Base-by-base conservation (phyloP, 2,888 invertebrate genomes). In the Leucophenga montana region DNA sequence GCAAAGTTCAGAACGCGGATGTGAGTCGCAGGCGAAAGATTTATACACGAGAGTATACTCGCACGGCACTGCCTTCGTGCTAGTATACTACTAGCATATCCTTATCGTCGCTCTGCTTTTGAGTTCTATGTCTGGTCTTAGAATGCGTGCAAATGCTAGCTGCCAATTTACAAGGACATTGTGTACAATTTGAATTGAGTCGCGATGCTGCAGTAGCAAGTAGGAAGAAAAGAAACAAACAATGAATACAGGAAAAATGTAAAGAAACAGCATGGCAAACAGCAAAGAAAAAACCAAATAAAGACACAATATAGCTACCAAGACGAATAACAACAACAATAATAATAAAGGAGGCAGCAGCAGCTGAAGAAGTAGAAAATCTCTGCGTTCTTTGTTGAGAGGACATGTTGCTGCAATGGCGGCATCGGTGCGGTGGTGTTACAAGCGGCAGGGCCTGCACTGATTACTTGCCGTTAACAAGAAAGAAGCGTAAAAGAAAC, bases 381-480 rank as follows among this genome's bases (percentile, higher is more conserved):
- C 56, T 56, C 64, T 18, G 50, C 65, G 62, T 56, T 59, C 22
- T 27, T 44, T 70, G 39, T 31, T 33, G 54, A 59, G 33, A 71
- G 54, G 68, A 68, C 66, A 66, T 31, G 61, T 48, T 57, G 27
- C 46, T 5, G 18, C 31, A 27, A 54, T 56, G 44, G 53, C 16
- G 16, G 46, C 48, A 11, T 33, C 33, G n/a, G 48, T 39, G 70
- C 31, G 54, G 22, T 59, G 22, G 5, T 27, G 59, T 59, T 16
- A 9, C 59, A 18, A 18, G 4, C 20, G 18, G 16, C 14, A 27
- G 22, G 69, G 44, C 44, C 50, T 54, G 54, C 54, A 65, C 65
- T 72, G 72, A 72, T 72, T 71, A 70, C 68, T 68, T 64, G 68
- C 68, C 66, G 71, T 71, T 71, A 71, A 73, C 66, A 73, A 71